Evolutionary conservation across 2,113 vertebrate genomes (phyloP), one percentile per base, ranked within the genome.

Genomic region (Spilogale gracilis): DNA sequence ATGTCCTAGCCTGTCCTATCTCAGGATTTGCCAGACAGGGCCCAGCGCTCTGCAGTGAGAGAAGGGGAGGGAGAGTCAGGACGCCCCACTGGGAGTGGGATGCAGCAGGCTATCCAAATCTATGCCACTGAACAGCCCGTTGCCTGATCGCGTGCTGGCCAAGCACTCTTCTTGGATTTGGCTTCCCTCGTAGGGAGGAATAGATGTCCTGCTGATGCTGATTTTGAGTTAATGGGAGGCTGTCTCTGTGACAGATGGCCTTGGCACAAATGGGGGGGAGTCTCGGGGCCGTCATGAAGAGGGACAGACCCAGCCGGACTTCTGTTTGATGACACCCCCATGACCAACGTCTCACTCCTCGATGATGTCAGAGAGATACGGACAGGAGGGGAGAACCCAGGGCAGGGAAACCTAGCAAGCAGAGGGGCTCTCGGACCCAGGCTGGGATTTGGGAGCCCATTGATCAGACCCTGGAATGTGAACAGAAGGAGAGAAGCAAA

Each of bases 281-380:
- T 65, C 73, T 88, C 71, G 81, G 65, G 76, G 54, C 27, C 87
- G 67, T 90, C 92, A 89, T 23, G 91, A 91, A 92, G 91, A 89
- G 16, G 45, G 48, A 50, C 32, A 91, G 81, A 43, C 71, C 63
- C 48, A 71, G 61, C 21, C 1, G 4, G 48, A 56, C 74, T 43
- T 91, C 65, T 2, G 3, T 20, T n/a, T 61, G 52, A 50, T 48
- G 73, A 56, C 60, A n/a, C 4, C 32, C 65, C 58, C 30, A 30
- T 0, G 43, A 87, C 81, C 87, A 89, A 91, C 76, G 58, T 85
- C 63, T 25, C 43, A 21, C 69, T 91, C 81, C n/a, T 12, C 20
- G 17, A 48, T n/a, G 38, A 79, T 61, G 88, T 58, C 81, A n/a
- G 0, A 12, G 52, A 9, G 56, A 12, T 60, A 78, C 5, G 79